These are phyloP conservation scores for Brachionus manjavacas DNA, from an alignment of 1,140 invertebrate genomes.

Conservation along the genomic window DNA sequence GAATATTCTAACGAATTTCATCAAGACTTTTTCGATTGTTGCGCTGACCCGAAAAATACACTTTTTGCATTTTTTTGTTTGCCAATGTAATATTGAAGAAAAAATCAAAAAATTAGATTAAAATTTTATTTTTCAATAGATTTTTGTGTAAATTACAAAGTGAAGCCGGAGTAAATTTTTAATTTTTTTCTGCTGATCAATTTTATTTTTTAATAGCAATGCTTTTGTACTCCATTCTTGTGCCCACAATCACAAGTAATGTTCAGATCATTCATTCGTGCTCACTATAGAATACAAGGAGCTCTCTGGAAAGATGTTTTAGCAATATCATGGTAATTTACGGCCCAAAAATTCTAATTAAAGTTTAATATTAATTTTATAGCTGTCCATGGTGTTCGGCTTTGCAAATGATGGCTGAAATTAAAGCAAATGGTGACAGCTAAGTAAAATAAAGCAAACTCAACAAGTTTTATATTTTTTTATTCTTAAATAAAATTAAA, in stretches of 20 bases:
- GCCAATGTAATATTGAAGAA: background rate
- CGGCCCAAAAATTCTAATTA: background rate
- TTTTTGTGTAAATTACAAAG: background rate
- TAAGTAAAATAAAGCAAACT: background rate
- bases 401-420: background rate
- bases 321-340: background rate
- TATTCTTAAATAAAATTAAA: background rate
- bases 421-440: background rate
- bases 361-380: background rate
- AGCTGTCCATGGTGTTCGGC: background rate
- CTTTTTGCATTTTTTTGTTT: background rate
- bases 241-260: background rate
- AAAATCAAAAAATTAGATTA: background rate
- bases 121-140: background rate
- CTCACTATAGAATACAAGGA: slow-evolving; percentile 6
- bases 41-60: background rate
- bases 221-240: slow-evolving; percentile 2
- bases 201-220: background rate
- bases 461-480: background rate
- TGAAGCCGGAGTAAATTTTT: background rate
- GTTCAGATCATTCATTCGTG: background rate
- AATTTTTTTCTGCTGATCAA: background rate
- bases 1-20: background rate
- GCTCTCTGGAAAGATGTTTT: background rate
- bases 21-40: background rate